Percentiles rank a stretch among this genome's conserved stretches.
Evolutionary conservation across 37 sponge, comb jelly and placozoan genomes (phyloP).

Genomic region (Chondrilla cf. caribensis): DNA sequence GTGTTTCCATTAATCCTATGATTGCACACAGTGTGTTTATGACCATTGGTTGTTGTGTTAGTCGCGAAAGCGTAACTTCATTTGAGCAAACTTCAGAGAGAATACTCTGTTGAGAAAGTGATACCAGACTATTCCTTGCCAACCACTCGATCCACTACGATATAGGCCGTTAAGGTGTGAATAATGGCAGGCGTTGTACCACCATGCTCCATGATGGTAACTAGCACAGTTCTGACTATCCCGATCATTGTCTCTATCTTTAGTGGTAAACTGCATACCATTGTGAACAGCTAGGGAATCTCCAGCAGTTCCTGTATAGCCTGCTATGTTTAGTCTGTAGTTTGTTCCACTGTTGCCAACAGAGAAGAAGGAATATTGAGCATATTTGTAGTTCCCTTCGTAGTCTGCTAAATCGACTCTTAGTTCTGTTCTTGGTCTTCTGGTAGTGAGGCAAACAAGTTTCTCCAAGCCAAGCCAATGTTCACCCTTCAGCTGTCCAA

Average conservation of each 20-base stretch:
- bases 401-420: conserved; percentile 1
- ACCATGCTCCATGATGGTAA: not conserved
- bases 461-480: conserved; percentile 27
- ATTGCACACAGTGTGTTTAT: too few relatives aligned
- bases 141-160: not conserved
- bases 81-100: conserved; percentile 21
- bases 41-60: too few relatives aligned
- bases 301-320: conserved; percentile 26
- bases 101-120: not conserved
- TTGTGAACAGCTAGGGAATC: not conserved
- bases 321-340: conserved; percentile 9
- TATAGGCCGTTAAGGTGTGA: not conserved
- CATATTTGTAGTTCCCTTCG: conserved; percentile 8
- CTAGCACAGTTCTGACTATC: not conserved
- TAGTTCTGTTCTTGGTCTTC: not conserved
- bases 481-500: conserved; percentile 14
- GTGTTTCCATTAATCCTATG: too few relatives aligned
- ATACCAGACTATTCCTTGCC: conserved; percentile 13
- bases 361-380: conserved; percentile 5
- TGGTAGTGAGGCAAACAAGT: conserved; percentile 7
- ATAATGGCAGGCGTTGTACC: not conserved
- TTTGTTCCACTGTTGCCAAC: not conserved
- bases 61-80: conserved; percentile 17
- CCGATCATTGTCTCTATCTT: conserved; percentile 6
- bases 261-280: not conserved